Percentiles rank a stretch among this genome's conserved stretches.
Evolutionary conservation across 1,140 invertebrate species (phyloP).

Genomic region (Andricus grossulariae): DNA sequence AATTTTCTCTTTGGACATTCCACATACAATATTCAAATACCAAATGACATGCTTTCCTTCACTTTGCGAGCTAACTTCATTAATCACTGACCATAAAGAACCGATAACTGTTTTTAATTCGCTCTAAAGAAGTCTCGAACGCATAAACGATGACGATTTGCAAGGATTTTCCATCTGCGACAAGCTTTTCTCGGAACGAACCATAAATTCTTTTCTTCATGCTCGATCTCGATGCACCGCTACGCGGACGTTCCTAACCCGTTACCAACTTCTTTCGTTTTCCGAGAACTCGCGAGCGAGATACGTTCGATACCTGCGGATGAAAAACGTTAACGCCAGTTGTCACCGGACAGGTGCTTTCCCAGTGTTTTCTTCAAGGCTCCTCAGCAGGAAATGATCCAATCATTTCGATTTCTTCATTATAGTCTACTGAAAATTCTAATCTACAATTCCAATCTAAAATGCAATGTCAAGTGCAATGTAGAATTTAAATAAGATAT

Average conservation of each 20-base stretch:
- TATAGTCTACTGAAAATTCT: not conserved
- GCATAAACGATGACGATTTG: slow-evolving; percentile 33
- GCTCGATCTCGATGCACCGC: slow-evolving; percentile 51
- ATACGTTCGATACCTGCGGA: slow-evolving; percentile 62
- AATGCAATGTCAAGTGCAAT: too few relatives aligned
- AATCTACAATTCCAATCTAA: too few relatives aligned
- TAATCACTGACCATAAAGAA: not conserved
- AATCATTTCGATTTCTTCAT: not conserved
- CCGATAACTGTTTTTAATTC: not conserved
- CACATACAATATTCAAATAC: too few relatives aligned
- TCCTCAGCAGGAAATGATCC: not conserved
- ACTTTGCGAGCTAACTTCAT: too few relatives aligned
- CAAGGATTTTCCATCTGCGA: slow-evolving; percentile 54
- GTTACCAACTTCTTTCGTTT: slow-evolving; percentile 59
- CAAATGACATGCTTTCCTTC: too few relatives aligned
- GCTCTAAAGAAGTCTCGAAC: not conserved
- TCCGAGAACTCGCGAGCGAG: slow-evolving; percentile 54
- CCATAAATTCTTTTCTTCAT: slow-evolving; percentile 63
- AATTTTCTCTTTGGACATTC: too few relatives aligned
- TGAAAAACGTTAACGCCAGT: slow-evolving; percentile 62
- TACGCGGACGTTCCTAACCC: slow-evolving; percentile 60
- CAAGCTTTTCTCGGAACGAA: slow-evolving; percentile 55
- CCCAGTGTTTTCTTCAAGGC: slow-evolving; percentile 42
- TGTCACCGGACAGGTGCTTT: slow-evolving; percentile 44
- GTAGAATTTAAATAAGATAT: too few relatives aligned